Evolutionary conservation across 2,113 vertebrate species (phyloP), one percentile per base, ranked within the genome.

Genomic region (Lagopus leucura): DNA sequence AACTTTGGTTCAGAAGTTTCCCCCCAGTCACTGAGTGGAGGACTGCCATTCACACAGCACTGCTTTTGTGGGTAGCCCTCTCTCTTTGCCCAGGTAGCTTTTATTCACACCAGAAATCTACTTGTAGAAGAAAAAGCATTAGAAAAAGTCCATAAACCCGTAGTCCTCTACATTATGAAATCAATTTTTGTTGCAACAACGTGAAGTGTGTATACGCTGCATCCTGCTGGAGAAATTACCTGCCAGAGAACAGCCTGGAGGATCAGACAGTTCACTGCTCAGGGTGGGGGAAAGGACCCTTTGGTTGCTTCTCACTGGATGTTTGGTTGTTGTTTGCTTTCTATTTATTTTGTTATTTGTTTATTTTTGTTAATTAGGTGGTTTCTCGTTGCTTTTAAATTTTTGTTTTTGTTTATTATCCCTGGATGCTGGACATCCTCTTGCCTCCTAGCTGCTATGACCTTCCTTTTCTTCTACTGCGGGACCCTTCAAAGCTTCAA

Each of bases 381-480:
- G 36, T 27, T 4, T 34, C 28, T 34, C 13, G 6, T 15, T 32
- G 6, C 36, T 48, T 27, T 4, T 54, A 28, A 54, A 10, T 13
- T 42, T 25, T 25, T 18, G 27, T 50, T 52, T 0, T 24, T 75
- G 47, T 58, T 40, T 54, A 54, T 54, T 48, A 40, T 61, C 54
- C 63, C 77, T 66, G 16, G 11, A 30, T 78, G 76, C 74, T 27
- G 76, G 21, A 25, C 0, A 0, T 28, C 54, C 82, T 84, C 61
- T 58, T 88, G 79, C 57, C 76, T 91, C 48, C 55, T 36, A 76
- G 76, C 48, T 94, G 69, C 54, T 57, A 18, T 30, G 66, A 11
- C 36, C 63, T 92, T 65, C 22, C 58, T 79, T 54, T 86, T 54
- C 70, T 90, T 36, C 70, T 84, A 73, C 73, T 93, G 74, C 2